Evolutionary conservation across 2,888 invertebrate species (phyloP), one percentile per base, ranked within the genome.

Genomic region (Xylota sylvarum): DNA sequence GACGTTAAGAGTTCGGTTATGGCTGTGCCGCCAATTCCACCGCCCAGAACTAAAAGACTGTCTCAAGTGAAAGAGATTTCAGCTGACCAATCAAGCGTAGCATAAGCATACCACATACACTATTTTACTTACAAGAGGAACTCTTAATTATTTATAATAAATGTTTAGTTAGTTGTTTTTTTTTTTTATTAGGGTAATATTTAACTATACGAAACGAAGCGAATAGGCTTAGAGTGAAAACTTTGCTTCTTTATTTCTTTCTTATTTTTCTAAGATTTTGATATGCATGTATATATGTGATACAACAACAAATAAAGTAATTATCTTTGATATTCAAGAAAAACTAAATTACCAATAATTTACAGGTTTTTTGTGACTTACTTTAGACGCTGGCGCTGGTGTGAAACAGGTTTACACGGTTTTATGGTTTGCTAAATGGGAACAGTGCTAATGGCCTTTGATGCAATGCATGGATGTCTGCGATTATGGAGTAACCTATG

Each of bases 11-110:
- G n/a, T 40, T 56, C 79, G 14, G 65, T 69, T 10, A 70, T 82
- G 7, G 77, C 40, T 27, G 56, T 84, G 19, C 88, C 89, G 12
- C 91, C 92, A 5, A 84, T 92, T 52, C 90, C 92, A 40, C 92
- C 92, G 1, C 92, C 92, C 17, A 88, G 92, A 72, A 90, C 90
- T 3, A 92, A 91, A 88, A 90, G 92, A 77, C 89, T 90, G 60
- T 89, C 89, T 5, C 90, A 90, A 58, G 88, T 90, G 6, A 90
- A 89, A 81, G 90, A 91, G 69, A 89, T 91, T 70, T 89, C 90
- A n/a, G 88, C 90, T 23, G 88, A 90, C 72, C 89, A 90, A 82
- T 89, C 90, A 7, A 90, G 90, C 56, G 77, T 90, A 55, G 90
- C 90, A 67, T 90, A 88, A 60, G 67, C 19, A 46, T 27, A n/a